These are phyloP conservation scores for Cynopterus sphinx DNA, from an alignment of 2,797 vertebrate species.

Conservation along the genomic window DNA sequence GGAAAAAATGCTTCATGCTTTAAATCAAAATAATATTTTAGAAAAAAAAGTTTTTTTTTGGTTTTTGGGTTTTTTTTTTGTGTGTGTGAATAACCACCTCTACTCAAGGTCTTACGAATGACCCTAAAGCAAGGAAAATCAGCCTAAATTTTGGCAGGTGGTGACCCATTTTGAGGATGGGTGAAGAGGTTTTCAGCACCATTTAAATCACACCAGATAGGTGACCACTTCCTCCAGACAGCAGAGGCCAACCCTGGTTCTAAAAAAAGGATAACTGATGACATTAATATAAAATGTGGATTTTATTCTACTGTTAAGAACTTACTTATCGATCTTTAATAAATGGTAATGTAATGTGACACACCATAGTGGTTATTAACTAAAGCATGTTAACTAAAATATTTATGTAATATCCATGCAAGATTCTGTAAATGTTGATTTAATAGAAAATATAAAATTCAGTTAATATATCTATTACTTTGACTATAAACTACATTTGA, in stretches of 20 bases:
- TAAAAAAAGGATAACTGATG: not conserved
- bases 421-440: not conserved
- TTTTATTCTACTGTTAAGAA: conserved; percentile 1
- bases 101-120: no score
- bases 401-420: not conserved
- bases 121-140: no score
- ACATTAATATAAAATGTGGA: not conserved
- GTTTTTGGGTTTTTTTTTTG: no score
- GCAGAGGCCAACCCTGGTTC: not conserved
- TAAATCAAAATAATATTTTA: conserved; percentile 42
- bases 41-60: not conserved
- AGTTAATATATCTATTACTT: not conserved
- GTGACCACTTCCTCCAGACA: no score
- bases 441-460: conserved; percentile 36
- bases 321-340: not conserved
- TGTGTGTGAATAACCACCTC: no score
- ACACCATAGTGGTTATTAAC: not conserved
- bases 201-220: no score
- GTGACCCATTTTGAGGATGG: no score
- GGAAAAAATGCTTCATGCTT: not conserved
- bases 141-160: no score
- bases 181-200: no score
- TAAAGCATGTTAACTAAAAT: not conserved
- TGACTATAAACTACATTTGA: not conserved
- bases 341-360: not conserved